Evolutionary conservation across 2,888 invertebrate species (phyloP), one percentile per base, ranked within the genome.

Genomic region (Masnerella sp.): DNA sequence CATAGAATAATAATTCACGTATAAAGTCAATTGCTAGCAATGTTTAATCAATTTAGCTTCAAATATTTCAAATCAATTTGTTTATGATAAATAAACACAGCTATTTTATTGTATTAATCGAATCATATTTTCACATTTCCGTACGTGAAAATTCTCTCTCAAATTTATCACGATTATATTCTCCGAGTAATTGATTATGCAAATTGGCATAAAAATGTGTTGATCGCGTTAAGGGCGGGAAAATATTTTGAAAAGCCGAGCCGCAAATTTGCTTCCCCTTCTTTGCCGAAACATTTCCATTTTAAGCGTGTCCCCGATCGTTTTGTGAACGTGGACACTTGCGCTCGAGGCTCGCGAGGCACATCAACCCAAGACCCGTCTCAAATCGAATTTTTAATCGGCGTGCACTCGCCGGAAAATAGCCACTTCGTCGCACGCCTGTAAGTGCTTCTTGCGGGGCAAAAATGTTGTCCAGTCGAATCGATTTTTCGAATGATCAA

Each of bases 381-480:
- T 58, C 34, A 79, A 85, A 86, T 86, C 84, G 85, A 85, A 86
- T 86, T 86, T 86, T 87, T 86, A 87, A 87, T 87, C 87, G 85
- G 83, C 80, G 85, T 80, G 84, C 86, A 86, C 81, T 86, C 85
- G 85, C 81, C 83, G 87, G 86, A 87, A 87, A 87, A 87, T 87
- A 87, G 85, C 87, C 87, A 87, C 85, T 87, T 83, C 81, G 83
- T 81, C 81, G 83, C 79, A 81, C 17, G 42, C 58, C 47, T 83
- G 83, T 79, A 83, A 85, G 80, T 83, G 81, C 80, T 28, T 36
- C 56, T n/a, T 43, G 36, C 40, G 34, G 42, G 12, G 68, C 17
- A 17, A 67, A 70, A 70, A 17, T 54, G 54, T 40, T 65, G 64
- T 54, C 68, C 17, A 42, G 43, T 28, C 36, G 47, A 30, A n/a